Conservation (phyloP, 2,888 invertebrate species). For the Pseudococcus longispinus region DNA sequence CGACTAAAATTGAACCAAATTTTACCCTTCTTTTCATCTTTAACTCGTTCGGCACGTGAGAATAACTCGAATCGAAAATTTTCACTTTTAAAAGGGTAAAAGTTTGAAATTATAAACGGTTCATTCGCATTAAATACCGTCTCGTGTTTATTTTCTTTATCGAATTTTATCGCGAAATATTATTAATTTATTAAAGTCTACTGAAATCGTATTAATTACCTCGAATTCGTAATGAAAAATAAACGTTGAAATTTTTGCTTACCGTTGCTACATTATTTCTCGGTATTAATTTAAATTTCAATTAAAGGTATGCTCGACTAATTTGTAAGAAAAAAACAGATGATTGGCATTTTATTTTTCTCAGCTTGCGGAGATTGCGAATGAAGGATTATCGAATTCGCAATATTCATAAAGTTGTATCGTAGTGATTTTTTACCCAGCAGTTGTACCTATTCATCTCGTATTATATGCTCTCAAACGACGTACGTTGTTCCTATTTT, state of each 20-base stretch:
- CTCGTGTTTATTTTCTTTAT: neutral
- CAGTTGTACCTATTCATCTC: neutral
- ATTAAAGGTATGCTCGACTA: neutral
- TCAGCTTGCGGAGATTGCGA: too few species aligned
- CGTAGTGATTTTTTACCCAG: neutral
- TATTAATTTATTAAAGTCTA: neutral
- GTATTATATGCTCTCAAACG: too few species aligned
- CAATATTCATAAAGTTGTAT: too few species aligned
- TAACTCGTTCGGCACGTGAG: neutral
- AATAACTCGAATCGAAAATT: neutral
- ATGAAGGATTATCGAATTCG: too few species aligned
- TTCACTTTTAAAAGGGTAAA: neutral
- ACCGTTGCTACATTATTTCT: neutral
- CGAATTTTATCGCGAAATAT: neutral
- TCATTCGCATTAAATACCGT: neutral
- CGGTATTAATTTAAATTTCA: neutral
- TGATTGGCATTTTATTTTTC: neutral
- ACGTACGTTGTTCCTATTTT: too few species aligned
- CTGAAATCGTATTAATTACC: slow-evolving; percentile 5
- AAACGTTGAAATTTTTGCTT: neutral
- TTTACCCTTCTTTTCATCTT: neutral
- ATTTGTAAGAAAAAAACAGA: neutral
- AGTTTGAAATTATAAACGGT: neutral
- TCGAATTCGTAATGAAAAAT: neutral
- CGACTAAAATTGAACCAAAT: too few species aligned